phyloP scores from a whole-genome alignment of 2,113 vertebrate genomes.

The Otocyon megalotis region DNA sequence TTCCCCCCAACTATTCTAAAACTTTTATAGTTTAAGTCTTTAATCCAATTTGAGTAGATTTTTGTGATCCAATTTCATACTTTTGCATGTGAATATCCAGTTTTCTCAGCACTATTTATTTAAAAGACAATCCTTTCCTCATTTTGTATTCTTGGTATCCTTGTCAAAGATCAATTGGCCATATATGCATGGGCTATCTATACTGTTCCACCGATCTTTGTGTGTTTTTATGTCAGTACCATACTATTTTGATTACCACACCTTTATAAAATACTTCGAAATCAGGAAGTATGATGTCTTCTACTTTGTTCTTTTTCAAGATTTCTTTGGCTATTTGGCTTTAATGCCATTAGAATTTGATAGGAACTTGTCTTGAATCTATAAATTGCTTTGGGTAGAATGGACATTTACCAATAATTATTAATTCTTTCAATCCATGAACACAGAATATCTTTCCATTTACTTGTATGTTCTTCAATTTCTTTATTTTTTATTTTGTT shows the following conservation, averaged over 20 bases:
- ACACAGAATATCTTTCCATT: background rate
- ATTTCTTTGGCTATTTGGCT: background rate
- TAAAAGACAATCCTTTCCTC: background rate
- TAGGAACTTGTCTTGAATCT: background rate
- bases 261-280: background rate
- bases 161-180: background rate
- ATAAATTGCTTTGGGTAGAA: background rate
- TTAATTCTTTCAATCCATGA: background rate
- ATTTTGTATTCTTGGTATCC: background rate
- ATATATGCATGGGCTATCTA: background rate
- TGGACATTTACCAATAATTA: background rate
- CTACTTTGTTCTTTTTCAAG: background rate
- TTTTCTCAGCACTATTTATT: background rate
- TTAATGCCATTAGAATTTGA: background rate
- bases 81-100: background rate
- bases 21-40: background rate
- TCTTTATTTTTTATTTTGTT: background rate
- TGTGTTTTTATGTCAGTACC: background rate
- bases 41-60: background rate
- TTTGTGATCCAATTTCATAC: background rate
- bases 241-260: background rate
- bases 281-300: background rate
- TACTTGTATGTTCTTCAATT: background rate
- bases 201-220: background rate
- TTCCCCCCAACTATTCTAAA: background rate